Conservation (phyloP, 2,113 vertebrate genomes). For the Cephalopterus ornatus region DNA sequence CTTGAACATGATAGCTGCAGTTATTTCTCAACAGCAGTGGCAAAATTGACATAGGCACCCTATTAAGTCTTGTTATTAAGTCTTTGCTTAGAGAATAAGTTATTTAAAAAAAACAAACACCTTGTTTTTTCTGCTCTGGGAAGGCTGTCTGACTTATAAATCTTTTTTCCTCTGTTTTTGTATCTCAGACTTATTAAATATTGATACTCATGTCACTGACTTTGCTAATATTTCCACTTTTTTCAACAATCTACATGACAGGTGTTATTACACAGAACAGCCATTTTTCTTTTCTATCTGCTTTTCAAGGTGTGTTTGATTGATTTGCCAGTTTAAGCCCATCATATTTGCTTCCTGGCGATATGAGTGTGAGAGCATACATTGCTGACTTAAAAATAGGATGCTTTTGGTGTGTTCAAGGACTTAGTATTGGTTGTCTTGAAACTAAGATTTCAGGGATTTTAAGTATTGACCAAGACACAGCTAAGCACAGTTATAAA, state of each 20-base stretch:
- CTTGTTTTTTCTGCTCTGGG: background rate
- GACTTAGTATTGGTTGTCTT: background rate
- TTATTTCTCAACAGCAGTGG: background rate
- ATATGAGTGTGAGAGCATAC: background rate
- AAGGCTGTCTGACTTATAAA: background rate
- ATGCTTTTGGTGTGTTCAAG: background rate
- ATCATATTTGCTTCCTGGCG: background rate
- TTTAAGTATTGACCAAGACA: background rate
- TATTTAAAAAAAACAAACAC: background rate
- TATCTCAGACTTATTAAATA: background rate
- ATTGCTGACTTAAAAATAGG: background rate
- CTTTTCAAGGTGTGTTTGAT: constrained; percentile 13
- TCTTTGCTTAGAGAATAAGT: background rate
- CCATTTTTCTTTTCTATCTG: background rate
- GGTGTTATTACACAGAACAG: constrained; percentile 18
- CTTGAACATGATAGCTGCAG: background rate
- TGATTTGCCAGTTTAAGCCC: constrained; percentile 2
- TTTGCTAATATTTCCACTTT: background rate
- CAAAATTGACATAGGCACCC: background rate
- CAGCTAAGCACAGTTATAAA: background rate
- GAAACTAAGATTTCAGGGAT: background rate
- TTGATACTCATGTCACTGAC: background rate
- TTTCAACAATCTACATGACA: background rate
- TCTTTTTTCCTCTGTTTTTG: background rate
- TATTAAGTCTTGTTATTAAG: background rate